Conservation (phyloP, 2,888 invertebrate genomes). For the Tipula unca region DNA sequence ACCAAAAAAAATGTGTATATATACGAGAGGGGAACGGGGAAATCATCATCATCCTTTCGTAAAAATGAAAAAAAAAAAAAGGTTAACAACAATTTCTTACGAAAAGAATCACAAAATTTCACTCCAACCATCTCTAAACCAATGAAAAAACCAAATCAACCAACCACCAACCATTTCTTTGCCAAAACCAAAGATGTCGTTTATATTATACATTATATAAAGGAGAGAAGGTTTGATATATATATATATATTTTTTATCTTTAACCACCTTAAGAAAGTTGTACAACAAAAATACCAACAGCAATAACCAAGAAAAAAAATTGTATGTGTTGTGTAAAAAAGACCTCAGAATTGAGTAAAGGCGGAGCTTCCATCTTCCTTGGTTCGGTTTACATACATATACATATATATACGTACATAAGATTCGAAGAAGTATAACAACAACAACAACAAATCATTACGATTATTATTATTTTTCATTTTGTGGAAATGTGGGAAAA, state of each 20-base stretch:
- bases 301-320: neutral
- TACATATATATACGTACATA: neutral
- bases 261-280: constrained; percentile 19
- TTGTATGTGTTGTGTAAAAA: neutral
- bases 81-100: neutral
- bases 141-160: constrained; percentile 18
- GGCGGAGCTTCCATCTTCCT: constrained; percentile 16
- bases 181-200: constrained; percentile 17
- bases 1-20: neutral
- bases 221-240: constrained; percentile 1
- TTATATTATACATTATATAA: neutral
- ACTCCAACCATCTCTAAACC: constrained; percentile 19
- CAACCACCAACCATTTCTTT: constrained; percentile 19
- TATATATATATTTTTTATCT: constrained; percentile 14
- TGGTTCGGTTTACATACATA: neutral
- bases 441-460: neutral
- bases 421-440: neutral
- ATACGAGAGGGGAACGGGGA: neutral
- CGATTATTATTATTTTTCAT: constrained; percentile 14
- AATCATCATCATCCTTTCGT: neutral
- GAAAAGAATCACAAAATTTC: constrained; percentile 19
- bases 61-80: neutral
- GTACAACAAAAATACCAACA: neutral
- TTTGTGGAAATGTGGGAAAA: constrained; percentile 8
- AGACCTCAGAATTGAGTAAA: constrained; percentile 18